phyloP scores from a whole-genome alignment of 64 coral and sea anemone species.

The Hydrozoanthus tunicans region DNA sequence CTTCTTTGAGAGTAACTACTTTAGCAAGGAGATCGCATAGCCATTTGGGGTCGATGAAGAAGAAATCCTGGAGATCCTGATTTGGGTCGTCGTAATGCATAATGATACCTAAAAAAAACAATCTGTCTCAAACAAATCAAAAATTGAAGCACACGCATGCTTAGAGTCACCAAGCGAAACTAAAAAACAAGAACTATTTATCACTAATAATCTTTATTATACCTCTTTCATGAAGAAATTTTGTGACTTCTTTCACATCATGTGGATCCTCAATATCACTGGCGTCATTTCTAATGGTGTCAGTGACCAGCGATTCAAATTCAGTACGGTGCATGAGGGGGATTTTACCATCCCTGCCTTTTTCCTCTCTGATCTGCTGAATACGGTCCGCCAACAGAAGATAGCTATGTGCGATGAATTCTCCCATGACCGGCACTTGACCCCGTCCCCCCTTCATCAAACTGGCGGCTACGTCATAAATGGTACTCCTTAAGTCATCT shows the following conservation, averaged over 20 bases:
- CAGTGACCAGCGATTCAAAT: conserved; percentile 80
- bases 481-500: conserved; percentile 67
- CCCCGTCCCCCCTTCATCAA: conserved; percentile 32
- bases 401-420: conserved; percentile 86
- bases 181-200: not conserved
- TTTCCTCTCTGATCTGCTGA: conserved; percentile 57
- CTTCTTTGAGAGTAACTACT: conserved; percentile 71
- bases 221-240: conserved; percentile 96
- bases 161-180: not conserved
- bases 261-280: conserved; percentile 80
- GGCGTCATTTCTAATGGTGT: conserved; percentile 61
- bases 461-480: conserved; percentile 73
- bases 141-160: not conserved
- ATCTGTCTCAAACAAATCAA: not conserved
- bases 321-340: conserved; percentile 86
- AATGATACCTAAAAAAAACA: conserved; percentile 70
- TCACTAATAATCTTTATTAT: not conserved
- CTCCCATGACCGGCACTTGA: conserved; percentile 84
- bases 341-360: conserved; percentile 33
- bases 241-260: conserved; percentile 82
- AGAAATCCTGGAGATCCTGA: conserved; percentile 91
- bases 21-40: conserved; percentile 91
- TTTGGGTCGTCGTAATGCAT: conserved; percentile 98
- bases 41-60: conserved; percentile 95
- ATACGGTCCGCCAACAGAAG: conserved; percentile 64